Conservation (phyloP, 2,797 vertebrate genomes). For the Neosilurus mollespiculum region DNA sequence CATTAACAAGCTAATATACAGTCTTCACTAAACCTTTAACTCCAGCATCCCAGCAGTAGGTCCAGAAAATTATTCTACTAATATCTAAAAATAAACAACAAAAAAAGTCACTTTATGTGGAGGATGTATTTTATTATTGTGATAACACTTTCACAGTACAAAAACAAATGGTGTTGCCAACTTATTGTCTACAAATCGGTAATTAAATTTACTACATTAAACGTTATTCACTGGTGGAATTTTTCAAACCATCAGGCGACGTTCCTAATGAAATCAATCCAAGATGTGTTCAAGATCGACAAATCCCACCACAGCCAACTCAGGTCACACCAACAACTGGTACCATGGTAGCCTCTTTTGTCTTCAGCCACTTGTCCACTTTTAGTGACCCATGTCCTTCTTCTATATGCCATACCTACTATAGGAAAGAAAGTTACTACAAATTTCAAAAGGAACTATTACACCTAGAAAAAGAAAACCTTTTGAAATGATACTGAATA, state of each 20-base stretch:
- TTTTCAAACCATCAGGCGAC: neutral
- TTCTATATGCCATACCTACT: slow-evolving; percentile 7
- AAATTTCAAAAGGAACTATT: neutral
- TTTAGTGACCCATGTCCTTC: neutral
- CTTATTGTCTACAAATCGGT: neutral
- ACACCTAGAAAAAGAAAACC: neutral
- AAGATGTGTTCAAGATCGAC: neutral
- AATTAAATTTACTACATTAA: neutral
- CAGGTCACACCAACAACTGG: neutral
- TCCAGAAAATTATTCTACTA: neutral
- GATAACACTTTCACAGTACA: neutral
- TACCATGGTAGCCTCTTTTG: neutral
- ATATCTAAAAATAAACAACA: neutral
- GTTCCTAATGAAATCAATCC: neutral
- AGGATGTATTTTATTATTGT: neutral
- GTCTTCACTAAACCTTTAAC: neutral
- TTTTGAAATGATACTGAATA: neutral
- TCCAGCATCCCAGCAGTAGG: neutral
- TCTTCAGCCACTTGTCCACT: neutral
- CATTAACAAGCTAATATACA: neutral
- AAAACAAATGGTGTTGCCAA: neutral
- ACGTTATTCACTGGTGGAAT: neutral
- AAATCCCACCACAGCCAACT: neutral
- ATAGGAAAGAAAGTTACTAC: neutral
- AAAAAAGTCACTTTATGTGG: neutral